Evolutionary conservation across 1,140 invertebrate genomes (phyloP).

Genomic region (Lepidurus packardi): DNA sequence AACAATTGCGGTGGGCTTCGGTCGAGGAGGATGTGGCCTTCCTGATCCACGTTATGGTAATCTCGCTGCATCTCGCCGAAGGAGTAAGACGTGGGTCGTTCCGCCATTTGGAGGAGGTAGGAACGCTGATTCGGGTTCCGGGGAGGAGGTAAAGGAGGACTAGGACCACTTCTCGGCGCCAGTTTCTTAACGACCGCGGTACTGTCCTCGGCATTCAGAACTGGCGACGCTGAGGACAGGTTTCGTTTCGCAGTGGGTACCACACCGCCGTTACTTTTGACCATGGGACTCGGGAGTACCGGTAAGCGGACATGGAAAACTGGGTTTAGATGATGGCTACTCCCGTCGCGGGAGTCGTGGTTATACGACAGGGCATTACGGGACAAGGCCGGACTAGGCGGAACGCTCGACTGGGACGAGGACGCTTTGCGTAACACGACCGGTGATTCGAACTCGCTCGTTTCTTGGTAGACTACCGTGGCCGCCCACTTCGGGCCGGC

Average conservation of each 20-base stretch:
- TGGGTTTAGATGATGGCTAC: not conserved
- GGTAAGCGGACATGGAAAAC: not conserved
- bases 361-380: not conserved
- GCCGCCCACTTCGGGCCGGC: constrained; percentile 39
- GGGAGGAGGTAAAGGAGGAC: constrained; percentile 39
- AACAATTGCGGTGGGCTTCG: not conserved
- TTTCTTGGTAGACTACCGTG: constrained; percentile 41
- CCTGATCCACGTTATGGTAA: constrained; percentile 31
- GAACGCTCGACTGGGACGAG: constrained; percentile 40
- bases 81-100: constrained; percentile 38
- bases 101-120: constrained; percentile 36
- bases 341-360: constrained; percentile 2
- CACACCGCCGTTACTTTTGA: not conserved
- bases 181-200: constrained; percentile 49
- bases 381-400: constrained; percentile 8
- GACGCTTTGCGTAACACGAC: constrained; percentile 39
- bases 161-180: constrained; percentile 52
- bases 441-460: constrained; percentile 40
- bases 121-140: constrained; percentile 37
- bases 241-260: not conserved
- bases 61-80: constrained; percentile 39
- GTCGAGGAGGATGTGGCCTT: not conserved
- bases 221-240: not conserved
- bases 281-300: not conserved
- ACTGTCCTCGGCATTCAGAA: not conserved